Evolutionary conservation across 2,888 invertebrate genomes (phyloP), one percentile per base, ranked within the genome.

Genomic region (Zaprionus bogoriensis): DNA sequence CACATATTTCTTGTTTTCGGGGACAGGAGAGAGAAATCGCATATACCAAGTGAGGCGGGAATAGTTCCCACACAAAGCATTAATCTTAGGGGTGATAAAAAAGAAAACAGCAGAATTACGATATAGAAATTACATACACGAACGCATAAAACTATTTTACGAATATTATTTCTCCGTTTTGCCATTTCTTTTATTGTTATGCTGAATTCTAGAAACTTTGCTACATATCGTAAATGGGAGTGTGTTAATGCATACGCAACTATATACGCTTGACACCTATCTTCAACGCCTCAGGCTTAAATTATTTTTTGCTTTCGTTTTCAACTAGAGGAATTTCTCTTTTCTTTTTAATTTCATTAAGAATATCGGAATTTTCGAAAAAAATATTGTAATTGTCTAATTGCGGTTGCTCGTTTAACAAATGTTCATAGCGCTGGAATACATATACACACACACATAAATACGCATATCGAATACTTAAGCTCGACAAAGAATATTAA

Each of bases 351-450:
- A 78, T 84, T 81, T 39, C 46, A 61, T 77, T 67, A 75, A 78
- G 63, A 64, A 58, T 62, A 67, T 75, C 57, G 73, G 53, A 65
- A 65, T 55, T 44, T 53, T 17, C 10, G 23, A 60, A 54, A 38
- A 42, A 70, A 58, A 30, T 55, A 30, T 22, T 62, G 77, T 77
- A 36, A 36, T 84, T 72, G 41, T 50, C 77, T 69, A 74, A 70
- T 70, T 75, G 82, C 62, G 12, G 23, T 74, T 78, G 71, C 76
- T 77, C 25, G 44, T 67, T 78, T 70, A 71, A 78, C 82, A 67
- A 77, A 67, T 74, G 63, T 62, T 67, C 23, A 54, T 45, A 61
- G 70, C 58, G 58, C 58, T 50, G 46, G 36, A 55, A 58, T 51
- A 58, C 57, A 66, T 44, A 57, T 30, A 58, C 36, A 47, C 25